These are phyloP conservation scores for Pelusios castaneus DNA, from an alignment of 2,113 vertebrate genomes.

Conservation along the genomic window DNA sequence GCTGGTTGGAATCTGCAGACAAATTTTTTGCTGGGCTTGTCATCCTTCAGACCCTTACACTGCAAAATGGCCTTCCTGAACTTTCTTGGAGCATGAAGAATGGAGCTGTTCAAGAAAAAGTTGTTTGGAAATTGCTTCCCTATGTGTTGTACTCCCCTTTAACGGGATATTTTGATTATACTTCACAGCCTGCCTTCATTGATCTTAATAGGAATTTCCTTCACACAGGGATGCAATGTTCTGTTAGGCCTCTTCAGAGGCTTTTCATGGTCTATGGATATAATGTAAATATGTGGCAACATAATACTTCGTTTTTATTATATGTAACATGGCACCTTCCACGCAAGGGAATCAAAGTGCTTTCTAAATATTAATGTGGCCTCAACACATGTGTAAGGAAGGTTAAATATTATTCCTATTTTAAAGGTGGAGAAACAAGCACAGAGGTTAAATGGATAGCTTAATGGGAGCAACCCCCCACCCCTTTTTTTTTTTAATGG, in stretches of 20 bases:
- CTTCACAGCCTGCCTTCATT: neutral
- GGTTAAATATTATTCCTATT: neutral
- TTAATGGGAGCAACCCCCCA: neutral
- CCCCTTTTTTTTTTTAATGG: too few species aligned
- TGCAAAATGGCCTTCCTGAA: accelerated
- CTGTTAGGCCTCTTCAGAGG: neutral
- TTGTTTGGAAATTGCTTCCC: neutral
- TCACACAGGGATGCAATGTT: neutral
- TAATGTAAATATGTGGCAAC: neutral
- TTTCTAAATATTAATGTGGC: neutral
- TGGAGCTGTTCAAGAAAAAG: neutral
- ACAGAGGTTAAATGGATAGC: neutral
- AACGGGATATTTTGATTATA: neutral
- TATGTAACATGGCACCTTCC: neutral
- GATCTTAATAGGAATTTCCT: neutral
- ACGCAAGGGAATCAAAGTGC: neutral
- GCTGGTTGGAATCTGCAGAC: neutral
- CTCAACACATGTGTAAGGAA: neutral
- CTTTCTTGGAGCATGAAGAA: neutral
- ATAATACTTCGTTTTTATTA: too few species aligned
- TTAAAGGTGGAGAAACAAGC: neutral
- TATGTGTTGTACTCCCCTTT: neutral
- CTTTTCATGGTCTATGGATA: neutral
- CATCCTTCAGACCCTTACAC: neutral
- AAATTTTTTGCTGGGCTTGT: neutral